Evolutionary conservation across 2,888 invertebrate genomes (phyloP).

Genomic region (Tetheella fluctuosa): DNA sequence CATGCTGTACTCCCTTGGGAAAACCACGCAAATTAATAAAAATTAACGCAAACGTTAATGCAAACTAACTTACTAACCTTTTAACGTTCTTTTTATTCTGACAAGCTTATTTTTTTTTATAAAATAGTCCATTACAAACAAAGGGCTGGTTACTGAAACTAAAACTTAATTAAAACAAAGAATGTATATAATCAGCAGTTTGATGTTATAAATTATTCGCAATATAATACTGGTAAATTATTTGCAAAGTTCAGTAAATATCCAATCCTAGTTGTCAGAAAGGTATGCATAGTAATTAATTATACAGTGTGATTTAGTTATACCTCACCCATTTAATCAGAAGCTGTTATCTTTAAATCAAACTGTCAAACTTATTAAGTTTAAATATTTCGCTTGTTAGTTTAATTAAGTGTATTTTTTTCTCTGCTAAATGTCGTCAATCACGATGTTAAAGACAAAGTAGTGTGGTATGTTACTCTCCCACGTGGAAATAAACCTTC

Average conservation of each 20-base stretch:
- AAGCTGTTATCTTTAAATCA: conserved; percentile 50
- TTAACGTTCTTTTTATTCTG: too few relatives aligned
- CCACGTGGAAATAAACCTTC: conserved; percentile 52
- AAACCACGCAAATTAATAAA: too few relatives aligned
- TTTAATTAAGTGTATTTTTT: conserved; percentile 38
- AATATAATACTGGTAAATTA: background rate
- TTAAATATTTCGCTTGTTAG: conserved; percentile 46
- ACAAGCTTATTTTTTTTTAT: too few relatives aligned
- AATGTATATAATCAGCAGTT: background rate
- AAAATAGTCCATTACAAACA: background rate
- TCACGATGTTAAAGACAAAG: conserved; percentile 28
- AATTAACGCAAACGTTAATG: too few relatives aligned
- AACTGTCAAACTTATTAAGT: conserved; percentile 48
- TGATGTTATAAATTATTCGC: background rate
- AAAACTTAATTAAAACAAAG: background rate
- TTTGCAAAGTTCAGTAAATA: background rate
- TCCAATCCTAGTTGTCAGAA: background rate
- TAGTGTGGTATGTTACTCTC: conserved; percentile 29
- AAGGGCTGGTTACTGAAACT: background rate
- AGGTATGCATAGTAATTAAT: conserved; percentile 8
- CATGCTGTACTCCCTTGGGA: too few relatives aligned
- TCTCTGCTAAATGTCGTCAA: conserved; percentile 40
- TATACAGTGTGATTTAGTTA: background rate
- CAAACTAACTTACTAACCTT: too few relatives aligned
- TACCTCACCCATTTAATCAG: conserved; percentile 21